Percentiles rank a stretch among this genome's conserved stretches.
phyloP scores from a whole-genome alignment of 2,888 invertebrate genomes.

The Drosophila quasianomalipes region DNA sequence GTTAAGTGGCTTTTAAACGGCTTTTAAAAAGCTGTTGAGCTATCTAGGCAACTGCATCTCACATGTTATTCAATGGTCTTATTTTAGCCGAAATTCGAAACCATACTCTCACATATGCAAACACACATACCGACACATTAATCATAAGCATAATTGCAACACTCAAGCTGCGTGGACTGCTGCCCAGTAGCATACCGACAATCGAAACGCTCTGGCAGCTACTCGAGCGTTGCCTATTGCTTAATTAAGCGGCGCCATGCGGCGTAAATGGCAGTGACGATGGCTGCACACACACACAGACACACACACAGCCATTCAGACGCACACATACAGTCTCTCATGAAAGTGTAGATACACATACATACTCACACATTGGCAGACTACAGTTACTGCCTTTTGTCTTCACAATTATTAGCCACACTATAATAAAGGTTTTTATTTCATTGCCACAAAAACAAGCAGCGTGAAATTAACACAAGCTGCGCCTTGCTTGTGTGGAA shows the following conservation, averaged over 20 bases:
- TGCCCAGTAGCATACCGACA: slow-evolving; percentile 7
- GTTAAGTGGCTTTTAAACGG: background rate
- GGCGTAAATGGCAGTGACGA: slow-evolving; percentile 53
- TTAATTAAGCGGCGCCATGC: slow-evolving; percentile 70
- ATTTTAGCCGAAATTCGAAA: slow-evolving; percentile 17
- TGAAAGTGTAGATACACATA: slow-evolving; percentile 1
- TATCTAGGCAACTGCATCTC: slow-evolving; percentile 13
- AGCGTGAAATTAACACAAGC: slow-evolving; percentile 51
- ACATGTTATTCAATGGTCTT: slow-evolving; percentile 1
- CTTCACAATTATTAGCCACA: slow-evolving; percentile 60
- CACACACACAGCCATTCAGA: slow-evolving; percentile 6
- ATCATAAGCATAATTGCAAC: slow-evolving; percentile 62
- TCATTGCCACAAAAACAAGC: slow-evolving; percentile 56
- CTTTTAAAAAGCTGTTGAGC: slow-evolving; percentile 17
- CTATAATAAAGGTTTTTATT: slow-evolving; percentile 66
- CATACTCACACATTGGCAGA: slow-evolving; percentile 1
- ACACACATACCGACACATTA: slow-evolving; percentile 36
- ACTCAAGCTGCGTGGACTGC: slow-evolving; percentile 31
- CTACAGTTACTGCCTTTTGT: slow-evolving; percentile 35
- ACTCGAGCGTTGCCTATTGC: slow-evolving; percentile 49
- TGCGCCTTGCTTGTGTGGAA: slow-evolving; percentile 1
- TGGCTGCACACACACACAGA: slow-evolving; percentile 31
- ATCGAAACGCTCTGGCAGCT: slow-evolving; percentile 34
- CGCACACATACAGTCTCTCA: slow-evolving; percentile 3
- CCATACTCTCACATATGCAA: slow-evolving; percentile 6